Conservation (phyloP, 2,888 invertebrate species). For the Luperina testacea region DNA sequence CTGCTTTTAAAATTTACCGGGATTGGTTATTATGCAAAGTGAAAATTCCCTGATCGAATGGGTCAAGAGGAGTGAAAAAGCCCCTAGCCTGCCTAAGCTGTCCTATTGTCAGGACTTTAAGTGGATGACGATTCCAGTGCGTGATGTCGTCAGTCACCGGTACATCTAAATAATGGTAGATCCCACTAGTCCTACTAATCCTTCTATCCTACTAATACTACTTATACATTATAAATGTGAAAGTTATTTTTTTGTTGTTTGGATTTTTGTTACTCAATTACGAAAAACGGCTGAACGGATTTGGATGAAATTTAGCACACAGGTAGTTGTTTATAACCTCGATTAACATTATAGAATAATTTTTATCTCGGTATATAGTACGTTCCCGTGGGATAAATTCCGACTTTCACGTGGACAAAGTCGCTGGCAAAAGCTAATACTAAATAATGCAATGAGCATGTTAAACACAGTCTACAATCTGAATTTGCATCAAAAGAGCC, state of each 20-base stretch:
- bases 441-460: neutral
- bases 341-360: too few relatives aligned
- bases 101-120: neutral
- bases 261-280: too few relatives aligned
- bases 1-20: neutral
- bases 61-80: neutral
- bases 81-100: neutral
- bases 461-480: neutral
- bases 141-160: neutral
- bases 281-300: too few relatives aligned
- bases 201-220: too few relatives aligned
- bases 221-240: too few relatives aligned
- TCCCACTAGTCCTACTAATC: too few relatives aligned
- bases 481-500: neutral
- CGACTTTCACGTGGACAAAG: too few relatives aligned
- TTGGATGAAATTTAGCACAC: too few relatives aligned
- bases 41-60: neutral
- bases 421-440: neutral
- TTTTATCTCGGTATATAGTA: too few relatives aligned
- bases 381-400: too few relatives aligned
- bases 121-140: neutral
- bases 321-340: too few relatives aligned
- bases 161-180: neutral
- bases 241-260: too few relatives aligned
- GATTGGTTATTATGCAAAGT: neutral